Percentiles rank a stretch among this genome's conserved stretches.
Evolutionary conservation across 2,797 vertebrate species (phyloP).

Genomic region (Gymnoscopelus microlampas): DNA sequence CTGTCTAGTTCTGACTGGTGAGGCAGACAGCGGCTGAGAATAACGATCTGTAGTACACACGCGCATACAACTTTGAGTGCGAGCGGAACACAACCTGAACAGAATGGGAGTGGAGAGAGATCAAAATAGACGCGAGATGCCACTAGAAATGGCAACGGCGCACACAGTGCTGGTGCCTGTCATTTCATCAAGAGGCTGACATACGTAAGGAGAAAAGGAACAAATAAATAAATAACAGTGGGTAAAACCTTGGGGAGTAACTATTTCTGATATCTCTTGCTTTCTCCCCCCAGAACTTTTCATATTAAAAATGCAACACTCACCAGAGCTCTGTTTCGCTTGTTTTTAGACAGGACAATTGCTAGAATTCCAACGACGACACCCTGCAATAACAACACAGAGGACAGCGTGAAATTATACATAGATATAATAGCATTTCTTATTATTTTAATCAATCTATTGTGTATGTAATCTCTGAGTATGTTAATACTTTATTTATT

Average conservation of each 20-base stretch:
- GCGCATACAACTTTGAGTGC: not conserved
- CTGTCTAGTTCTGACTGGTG: not conserved
- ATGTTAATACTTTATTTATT: too few species aligned
- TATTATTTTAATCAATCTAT: too few species aligned
- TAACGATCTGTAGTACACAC: not conserved
- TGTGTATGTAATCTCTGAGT: too few species aligned
- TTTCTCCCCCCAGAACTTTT: not conserved
- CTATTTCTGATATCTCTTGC: not conserved
- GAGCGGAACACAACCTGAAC: conserved; percentile 1
- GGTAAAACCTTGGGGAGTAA: not conserved
- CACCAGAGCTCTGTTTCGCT: conserved; percentile 73
- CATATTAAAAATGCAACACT: conserved; percentile 44
- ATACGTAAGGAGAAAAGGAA: too few species aligned
- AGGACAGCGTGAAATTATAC: not conserved
- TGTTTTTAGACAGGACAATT: conserved; percentile 80
- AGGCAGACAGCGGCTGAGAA: not conserved
- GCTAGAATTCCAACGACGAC: conserved; percentile 76
- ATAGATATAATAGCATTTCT: too few species aligned
- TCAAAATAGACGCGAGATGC: too few species aligned
- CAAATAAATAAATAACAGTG: not conserved
- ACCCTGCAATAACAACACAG: conserved; percentile 68
- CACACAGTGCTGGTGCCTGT: too few species aligned
- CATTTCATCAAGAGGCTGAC: too few species aligned
- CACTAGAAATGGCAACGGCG: too few species aligned
- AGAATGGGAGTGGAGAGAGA: not conserved